Evolutionary conservation across 2,113 vertebrate genomes (phyloP).

Genomic region (Tamias sibiricus): DNA sequence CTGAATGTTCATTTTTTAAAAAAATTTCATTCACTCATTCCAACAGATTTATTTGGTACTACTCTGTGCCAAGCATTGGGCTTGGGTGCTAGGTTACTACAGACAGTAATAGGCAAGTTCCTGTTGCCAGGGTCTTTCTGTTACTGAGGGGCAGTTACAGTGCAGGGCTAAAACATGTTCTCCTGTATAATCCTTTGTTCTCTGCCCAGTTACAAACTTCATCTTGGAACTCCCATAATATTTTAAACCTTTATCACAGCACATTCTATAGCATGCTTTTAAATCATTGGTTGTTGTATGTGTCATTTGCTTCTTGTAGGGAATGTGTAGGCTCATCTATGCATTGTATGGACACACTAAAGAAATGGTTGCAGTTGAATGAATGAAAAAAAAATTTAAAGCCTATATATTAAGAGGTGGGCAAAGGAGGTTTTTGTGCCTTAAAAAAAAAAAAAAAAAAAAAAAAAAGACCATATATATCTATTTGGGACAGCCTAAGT

Average conservation of each 20-base stretch:
- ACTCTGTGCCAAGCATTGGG: background rate
- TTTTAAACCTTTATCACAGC: background rate
- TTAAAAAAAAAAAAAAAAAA: too few relatives aligned
- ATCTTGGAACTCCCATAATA: background rate
- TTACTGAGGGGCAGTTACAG: background rate
- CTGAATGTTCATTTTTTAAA: background rate
- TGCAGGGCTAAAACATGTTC: background rate
- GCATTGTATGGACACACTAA: background rate
- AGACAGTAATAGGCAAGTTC: background rate
- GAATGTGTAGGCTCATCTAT: background rate
- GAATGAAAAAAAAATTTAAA: background rate
- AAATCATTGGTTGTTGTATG: background rate
- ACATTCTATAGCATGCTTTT: background rate
- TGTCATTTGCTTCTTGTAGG: background rate
- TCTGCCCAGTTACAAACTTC: background rate
- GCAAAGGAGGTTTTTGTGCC: background rate
- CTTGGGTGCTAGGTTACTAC: background rate
- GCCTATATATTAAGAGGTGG: background rate
- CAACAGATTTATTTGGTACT: background rate
- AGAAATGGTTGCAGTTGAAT: background rate
- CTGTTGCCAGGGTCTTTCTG: background rate
- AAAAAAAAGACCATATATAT: background rate
- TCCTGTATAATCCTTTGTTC: background rate
- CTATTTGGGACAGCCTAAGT: slow-evolving; percentile 18
- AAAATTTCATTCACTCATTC: background rate